Evolutionary conservation across 2,888 invertebrate species (phyloP).

Genomic region (Andricus quercusramuli): DNA sequence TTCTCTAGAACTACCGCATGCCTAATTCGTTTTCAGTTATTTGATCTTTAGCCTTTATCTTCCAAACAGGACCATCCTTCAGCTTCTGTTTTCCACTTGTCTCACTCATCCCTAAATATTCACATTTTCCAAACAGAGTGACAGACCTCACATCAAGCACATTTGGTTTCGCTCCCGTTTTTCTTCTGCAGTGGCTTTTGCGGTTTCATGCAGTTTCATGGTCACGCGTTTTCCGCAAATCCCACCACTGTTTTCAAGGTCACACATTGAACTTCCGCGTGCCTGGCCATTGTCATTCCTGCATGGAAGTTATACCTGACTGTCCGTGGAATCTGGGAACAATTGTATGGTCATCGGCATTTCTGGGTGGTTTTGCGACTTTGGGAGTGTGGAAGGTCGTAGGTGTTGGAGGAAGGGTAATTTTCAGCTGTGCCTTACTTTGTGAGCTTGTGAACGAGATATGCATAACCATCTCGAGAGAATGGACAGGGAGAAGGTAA

Average conservation of each 20-base stretch:
- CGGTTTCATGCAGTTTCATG: background rate
- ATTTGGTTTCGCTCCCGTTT: background rate
- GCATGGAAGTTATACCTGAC: constrained; percentile 14
- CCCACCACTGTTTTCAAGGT: constrained; percentile 11
- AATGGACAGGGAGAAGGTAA: constrained; percentile 51
- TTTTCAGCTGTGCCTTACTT: constrained; percentile 50
- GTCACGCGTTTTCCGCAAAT: constrained; percentile 3
- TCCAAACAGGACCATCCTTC: background rate
- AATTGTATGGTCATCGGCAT: constrained; percentile 42
- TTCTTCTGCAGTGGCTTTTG: constrained; percentile 7
- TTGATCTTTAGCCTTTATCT: background rate
- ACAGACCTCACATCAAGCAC: background rate
- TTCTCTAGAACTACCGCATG: background rate
- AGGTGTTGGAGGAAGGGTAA: constrained; percentile 58
- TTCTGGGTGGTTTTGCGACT: constrained; percentile 51
- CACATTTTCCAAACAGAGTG: background rate
- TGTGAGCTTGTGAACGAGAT: constrained; percentile 62
- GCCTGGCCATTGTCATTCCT: background rate
- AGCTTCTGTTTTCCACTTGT: constrained; percentile 11
- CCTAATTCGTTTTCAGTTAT: background rate
- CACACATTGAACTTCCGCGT: constrained; percentile 13
- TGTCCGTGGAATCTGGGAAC: constrained; percentile 13
- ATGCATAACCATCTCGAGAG: constrained; percentile 63
- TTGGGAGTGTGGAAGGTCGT: constrained; percentile 45
- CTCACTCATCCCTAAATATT: background rate